phyloP scores from a whole-genome alignment of 2,888 invertebrate species.

The Masnerella sp. region DNA sequence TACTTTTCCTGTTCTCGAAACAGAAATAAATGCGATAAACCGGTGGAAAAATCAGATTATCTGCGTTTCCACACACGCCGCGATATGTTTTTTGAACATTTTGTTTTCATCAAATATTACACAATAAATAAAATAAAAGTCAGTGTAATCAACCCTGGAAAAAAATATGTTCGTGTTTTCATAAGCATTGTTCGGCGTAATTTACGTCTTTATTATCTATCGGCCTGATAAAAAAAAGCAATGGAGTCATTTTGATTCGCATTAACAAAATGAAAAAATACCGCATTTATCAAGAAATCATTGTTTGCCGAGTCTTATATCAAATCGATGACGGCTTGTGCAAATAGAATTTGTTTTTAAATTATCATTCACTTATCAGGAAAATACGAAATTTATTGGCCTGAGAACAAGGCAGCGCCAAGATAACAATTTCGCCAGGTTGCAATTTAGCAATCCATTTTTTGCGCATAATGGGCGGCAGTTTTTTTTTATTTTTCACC shows the following conservation, averaged over 20 bases:
- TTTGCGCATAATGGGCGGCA: constrained; percentile 6
- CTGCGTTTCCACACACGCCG: too few relatives aligned
- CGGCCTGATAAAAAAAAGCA: background rate
- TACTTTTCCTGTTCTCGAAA: constrained; percentile 22
- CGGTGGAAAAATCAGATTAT: constrained; percentile 24
- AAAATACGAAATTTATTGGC: constrained; percentile 3
- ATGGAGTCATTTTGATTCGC: background rate
- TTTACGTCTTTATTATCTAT: too few relatives aligned
- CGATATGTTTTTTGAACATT: too few relatives aligned
- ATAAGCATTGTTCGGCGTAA: background rate
- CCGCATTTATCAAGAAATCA: constrained; percentile 11
- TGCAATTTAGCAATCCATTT: constrained; percentile 30
- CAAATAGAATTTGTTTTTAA: constrained; percentile 12
- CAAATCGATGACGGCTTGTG: background rate
- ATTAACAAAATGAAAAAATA: background rate
- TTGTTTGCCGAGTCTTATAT: constrained; percentile 11
- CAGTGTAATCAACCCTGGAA: too few relatives aligned
- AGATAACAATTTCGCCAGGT: constrained; percentile 22
- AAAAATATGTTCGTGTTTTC: too few relatives aligned
- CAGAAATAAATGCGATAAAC: constrained; percentile 23
- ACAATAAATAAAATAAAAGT: too few relatives aligned
- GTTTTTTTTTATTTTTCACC: constrained; percentile 2
- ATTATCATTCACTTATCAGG: constrained; percentile 4
- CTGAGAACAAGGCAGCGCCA: constrained; percentile 3
- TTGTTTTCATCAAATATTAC: too few relatives aligned